A percentile compares a stretch with the other conserved stretches of the same genome.
Conservation (phyloP, 2,888 invertebrate genomes). For the Trachelus iudaicus region DNA sequence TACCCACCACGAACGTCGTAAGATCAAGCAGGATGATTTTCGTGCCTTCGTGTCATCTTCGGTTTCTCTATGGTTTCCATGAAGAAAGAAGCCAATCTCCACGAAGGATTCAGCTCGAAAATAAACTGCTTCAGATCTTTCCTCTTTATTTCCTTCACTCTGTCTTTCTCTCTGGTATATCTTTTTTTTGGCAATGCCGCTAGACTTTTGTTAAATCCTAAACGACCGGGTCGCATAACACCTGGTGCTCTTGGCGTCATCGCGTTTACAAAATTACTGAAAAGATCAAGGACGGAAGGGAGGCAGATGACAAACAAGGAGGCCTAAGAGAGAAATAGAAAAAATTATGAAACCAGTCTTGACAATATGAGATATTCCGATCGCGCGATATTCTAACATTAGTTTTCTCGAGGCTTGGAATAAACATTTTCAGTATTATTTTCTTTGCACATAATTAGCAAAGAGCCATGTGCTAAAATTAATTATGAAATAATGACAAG, state of each 20-base stretch:
- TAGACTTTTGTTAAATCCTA: not conserved
- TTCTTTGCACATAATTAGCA: not conserved
- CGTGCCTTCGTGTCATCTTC: not conserved
- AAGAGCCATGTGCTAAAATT: not conserved
- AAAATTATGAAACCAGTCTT: not conserved
- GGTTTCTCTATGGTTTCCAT: not conserved
- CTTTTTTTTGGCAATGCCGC: not conserved
- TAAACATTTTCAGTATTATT: not conserved
- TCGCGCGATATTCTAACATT: not conserved
- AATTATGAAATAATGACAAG: not conserved
- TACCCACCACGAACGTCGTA: not conserved
- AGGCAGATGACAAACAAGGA: not conserved
- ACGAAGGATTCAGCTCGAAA: not conserved
- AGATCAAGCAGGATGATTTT: not conserved
- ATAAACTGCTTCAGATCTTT: not conserved
- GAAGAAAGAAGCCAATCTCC: not conserved
- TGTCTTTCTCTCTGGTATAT: not conserved
- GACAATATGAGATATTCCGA: not conserved
- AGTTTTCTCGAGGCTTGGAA: not conserved
- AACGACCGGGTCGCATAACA: slow-evolving; percentile 13
- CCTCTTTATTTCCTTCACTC: not conserved
- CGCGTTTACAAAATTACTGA: slow-evolving; percentile 6
- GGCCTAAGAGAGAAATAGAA: not conserved
- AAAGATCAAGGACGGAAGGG: not conserved
- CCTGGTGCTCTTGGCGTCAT: slow-evolving; percentile 16